Percentiles rank a stretch among this genome's conserved stretches.
Conservation (phyloP, 2,888 invertebrate species). For the Antheraea yamamai region DNA sequence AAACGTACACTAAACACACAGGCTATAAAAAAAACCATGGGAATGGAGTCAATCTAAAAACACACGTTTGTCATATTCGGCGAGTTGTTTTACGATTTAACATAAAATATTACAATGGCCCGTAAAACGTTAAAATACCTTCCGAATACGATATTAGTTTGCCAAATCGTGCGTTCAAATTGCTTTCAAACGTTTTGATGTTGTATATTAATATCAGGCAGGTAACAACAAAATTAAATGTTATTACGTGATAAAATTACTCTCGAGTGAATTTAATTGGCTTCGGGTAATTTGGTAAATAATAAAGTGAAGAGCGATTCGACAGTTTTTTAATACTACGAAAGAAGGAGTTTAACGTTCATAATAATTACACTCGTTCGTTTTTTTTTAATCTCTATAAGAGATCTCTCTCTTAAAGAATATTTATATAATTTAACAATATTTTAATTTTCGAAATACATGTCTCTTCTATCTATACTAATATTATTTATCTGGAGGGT, state of each 20-base stretch:
- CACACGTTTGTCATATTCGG: conserved; percentile 61
- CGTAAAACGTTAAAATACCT: conserved; percentile 61
- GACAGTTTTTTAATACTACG: not conserved
- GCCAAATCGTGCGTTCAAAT: conserved; percentile 34
- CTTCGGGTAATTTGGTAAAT: not conserved
- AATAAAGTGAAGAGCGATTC: not conserved
- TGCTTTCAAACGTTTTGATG: conserved; percentile 28
- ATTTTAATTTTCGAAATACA: too few species aligned
- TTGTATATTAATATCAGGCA: conserved; percentile 14
- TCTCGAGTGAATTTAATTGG: conserved; percentile 11
- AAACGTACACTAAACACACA: conserved; percentile 32
- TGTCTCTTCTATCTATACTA: too few species aligned
- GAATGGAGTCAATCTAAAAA: conserved; percentile 56
- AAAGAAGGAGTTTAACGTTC: not conserved
- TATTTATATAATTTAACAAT: too few species aligned
- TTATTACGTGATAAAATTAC: conserved; percentile 16
- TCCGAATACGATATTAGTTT: conserved; percentile 45
- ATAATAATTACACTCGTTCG: too few species aligned
- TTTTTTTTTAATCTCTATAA: too few species aligned
- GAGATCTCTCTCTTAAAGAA: too few species aligned
- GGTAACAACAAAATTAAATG: conserved; percentile 13
- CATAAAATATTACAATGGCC: conserved; percentile 66
- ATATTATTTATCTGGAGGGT: too few species aligned
- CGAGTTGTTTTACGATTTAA: conserved; percentile 60
- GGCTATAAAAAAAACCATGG: conserved; percentile 38